A percentile compares a stretch with the other conserved stretches of the same genome.
Evolutionary conservation across 2,888 invertebrate genomes (phyloP).

Genomic region (Litoditis marina): DNA sequence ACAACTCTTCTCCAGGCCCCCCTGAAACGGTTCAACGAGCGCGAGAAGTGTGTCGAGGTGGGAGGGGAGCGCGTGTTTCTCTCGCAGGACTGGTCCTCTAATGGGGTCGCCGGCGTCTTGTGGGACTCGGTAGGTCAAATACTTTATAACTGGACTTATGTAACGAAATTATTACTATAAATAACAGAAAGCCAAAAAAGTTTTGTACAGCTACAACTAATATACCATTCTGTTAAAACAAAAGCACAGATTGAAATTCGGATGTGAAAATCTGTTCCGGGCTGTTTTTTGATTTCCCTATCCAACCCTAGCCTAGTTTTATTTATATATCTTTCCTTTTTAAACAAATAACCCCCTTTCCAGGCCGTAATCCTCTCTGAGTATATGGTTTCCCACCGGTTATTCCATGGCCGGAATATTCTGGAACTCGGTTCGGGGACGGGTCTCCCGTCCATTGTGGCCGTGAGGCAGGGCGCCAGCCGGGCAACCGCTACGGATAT

Average conservation of each 20-base stretch:
- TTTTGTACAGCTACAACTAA: too few species aligned
- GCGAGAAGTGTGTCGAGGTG: background rate
- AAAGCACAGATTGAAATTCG: too few species aligned
- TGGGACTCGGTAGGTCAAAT: constrained; percentile 22
- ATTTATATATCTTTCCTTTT: background rate
- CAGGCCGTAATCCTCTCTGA: constrained; percentile 8
- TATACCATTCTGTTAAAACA: too few species aligned
- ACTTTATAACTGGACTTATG: too few species aligned
- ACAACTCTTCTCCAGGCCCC: constrained; percentile 1
- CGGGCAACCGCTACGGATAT: constrained; percentile 11
- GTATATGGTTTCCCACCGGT: background rate
- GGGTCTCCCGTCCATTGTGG: constrained; percentile 11
- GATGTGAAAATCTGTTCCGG: too few species aligned
- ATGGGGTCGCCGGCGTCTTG: constrained; percentile 18
- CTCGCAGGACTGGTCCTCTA: constrained; percentile 19
- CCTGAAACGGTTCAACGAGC: constrained; percentile 6
- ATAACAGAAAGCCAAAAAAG: too few species aligned
- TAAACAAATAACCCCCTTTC: background rate
- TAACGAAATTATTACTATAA: too few species aligned
- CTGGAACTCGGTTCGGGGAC: constrained; percentile 13
- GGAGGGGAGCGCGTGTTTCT: constrained; percentile 53
- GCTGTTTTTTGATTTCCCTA: too few species aligned
- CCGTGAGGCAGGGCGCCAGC: background rate
- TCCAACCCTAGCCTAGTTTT: too few species aligned
- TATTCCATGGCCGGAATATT: background rate